Evolutionary conservation across 2,888 invertebrate genomes (phyloP).

Genomic region (Diogma glabrata): DNA sequence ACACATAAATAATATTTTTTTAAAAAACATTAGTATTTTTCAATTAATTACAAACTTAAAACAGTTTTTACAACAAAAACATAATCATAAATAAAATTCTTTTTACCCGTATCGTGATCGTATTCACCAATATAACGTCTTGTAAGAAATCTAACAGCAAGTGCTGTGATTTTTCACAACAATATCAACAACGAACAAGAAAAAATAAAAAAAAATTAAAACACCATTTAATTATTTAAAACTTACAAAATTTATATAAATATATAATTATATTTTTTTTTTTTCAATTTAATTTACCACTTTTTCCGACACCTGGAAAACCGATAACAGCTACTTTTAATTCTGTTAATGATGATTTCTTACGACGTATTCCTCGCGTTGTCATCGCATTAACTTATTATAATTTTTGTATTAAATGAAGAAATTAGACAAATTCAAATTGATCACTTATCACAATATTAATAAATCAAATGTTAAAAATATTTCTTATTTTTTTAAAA

Average conservation of each 20-base stretch:
- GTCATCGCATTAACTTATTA: too few relatives aligned
- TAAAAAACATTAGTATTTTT: too few relatives aligned
- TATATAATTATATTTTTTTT: neutral
- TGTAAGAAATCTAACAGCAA: conserved; percentile 85
- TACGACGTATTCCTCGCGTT: conserved; percentile 71
- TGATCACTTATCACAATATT: too few relatives aligned
- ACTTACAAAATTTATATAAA: too few relatives aligned
- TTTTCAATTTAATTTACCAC: conserved; percentile 52
- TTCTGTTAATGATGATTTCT: conserved; percentile 81
- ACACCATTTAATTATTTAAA: neutral
- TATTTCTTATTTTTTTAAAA: too few relatives aligned
- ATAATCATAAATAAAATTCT: too few relatives aligned
- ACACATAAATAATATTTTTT: too few relatives aligned
- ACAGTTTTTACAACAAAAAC: too few relatives aligned
- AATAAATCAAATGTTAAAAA: too few relatives aligned
- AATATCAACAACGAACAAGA: neutral
- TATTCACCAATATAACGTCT: conserved; percentile 90
- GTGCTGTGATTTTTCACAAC: conserved; percentile 38
- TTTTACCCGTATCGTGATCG: conserved; percentile 85
- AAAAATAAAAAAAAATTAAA: conserved; percentile 2
- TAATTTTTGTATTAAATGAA: too few relatives aligned
- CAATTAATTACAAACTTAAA: too few relatives aligned
- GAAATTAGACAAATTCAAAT: too few relatives aligned
- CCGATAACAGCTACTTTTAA: conserved; percentile 86
- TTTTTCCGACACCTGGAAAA: conserved; percentile 83